These are phyloP conservation scores for Rhabdomys pumilio DNA, from an alignment of 2,797 vertebrate species.

Conservation along the genomic window DNA sequence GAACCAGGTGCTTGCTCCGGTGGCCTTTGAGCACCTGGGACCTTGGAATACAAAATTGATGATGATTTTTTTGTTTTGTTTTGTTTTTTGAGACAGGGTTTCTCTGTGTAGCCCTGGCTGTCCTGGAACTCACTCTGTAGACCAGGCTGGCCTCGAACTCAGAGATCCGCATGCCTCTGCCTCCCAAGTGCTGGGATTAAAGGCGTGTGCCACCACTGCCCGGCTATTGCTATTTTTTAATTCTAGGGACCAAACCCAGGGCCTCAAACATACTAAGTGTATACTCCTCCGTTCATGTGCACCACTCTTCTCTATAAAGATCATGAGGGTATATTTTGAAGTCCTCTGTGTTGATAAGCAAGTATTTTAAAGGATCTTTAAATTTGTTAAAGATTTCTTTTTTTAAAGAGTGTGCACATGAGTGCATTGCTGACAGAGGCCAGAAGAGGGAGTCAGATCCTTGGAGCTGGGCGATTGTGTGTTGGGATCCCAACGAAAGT, in stretches of 20 bases:
- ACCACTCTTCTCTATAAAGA: not conserved
- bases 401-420: too few species aligned
- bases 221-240: not conserved
- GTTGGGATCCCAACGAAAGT: not conserved
- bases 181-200: too few species aligned
- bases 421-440: not conserved
- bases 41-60: not conserved
- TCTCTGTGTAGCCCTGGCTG: too few species aligned
- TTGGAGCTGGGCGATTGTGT: not conserved
- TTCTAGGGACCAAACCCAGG: not conserved
- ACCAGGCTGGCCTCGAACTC: too few species aligned
- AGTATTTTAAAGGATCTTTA: not conserved
- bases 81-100: too few species aligned
- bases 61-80: not conserved
- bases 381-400: not conserved
- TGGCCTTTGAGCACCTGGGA: not conserved
- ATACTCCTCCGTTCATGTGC: too few species aligned
- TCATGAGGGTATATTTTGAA: not conserved
- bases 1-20: too few species aligned
- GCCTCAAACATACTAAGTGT: not conserved
- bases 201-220: too few species aligned
- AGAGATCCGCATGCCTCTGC: too few species aligned
- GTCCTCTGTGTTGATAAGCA: not conserved
- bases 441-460: not conserved
- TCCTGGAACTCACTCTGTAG: too few species aligned